Conservation (phyloP, 2,113 vertebrate genomes). For the Vidua macroura region DNA sequence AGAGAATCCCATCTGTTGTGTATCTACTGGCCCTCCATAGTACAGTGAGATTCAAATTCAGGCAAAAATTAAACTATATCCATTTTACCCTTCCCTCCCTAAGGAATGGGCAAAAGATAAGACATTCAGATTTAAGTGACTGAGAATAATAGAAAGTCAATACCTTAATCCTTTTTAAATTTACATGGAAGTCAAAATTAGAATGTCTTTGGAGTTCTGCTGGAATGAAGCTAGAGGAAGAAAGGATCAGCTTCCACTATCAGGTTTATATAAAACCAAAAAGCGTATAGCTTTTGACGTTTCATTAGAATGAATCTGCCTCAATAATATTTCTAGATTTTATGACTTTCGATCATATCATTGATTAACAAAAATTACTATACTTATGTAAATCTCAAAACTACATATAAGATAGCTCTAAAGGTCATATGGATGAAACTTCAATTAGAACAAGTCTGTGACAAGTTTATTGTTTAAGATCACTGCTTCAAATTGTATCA, state of each 20-base stretch:
- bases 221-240: neutral
- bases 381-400: neutral
- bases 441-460: neutral
- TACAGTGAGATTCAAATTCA: neutral
- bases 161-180: neutral
- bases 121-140: neutral
- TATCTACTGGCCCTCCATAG: neutral
- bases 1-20: neutral
- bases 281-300: neutral
- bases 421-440: neutral
- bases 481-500: neutral
- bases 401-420: neutral
- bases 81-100: neutral
- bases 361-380: neutral
- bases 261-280: neutral
- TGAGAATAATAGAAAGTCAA: neutral
- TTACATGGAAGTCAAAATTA: neutral
- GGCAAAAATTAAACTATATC: neutral
- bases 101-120: neutral
- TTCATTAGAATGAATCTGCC: neutral
- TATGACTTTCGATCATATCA: neutral
- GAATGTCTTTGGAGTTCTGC: neutral
- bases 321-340: neutral
- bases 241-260: neutral
- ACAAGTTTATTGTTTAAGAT: neutral